These are phyloP conservation scores for Lasioglossum baleicum DNA, from an alignment of 1,140 invertebrate genomes.

Conservation along the genomic window DNA sequence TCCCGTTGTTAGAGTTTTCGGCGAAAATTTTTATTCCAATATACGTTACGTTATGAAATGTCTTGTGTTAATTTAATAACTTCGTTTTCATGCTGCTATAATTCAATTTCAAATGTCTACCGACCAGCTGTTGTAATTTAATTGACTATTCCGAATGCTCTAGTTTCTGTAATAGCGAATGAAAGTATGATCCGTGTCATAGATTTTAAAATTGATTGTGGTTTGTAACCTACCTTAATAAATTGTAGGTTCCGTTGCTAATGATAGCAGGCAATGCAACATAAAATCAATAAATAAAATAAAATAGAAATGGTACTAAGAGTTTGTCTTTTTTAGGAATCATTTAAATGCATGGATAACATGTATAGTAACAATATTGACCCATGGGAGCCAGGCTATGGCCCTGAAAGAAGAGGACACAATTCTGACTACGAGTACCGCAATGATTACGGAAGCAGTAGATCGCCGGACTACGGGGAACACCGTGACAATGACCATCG, in stretches of 20 bases:
- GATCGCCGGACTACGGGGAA: constrained; percentile 74
- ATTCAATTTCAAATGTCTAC: constrained; percentile 12
- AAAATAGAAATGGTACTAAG: not conserved
- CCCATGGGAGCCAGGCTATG: constrained; percentile 77
- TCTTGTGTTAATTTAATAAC: constrained; percentile 19
- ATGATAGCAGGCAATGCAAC: too few species aligned
- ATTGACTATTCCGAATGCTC: not conserved
- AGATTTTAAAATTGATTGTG: not conserved
- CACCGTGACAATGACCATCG: constrained; percentile 72
- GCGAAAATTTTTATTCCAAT: not conserved
- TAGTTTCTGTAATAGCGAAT: not conserved
- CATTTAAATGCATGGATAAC: constrained; percentile 35
- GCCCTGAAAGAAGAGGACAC: constrained; percentile 69
- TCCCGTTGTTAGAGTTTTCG: too few species aligned
- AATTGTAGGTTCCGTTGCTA: too few species aligned
- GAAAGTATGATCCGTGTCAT: not conserved
- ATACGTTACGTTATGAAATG: not conserved
- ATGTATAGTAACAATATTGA: constrained; percentile 76
- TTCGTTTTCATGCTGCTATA: not conserved
- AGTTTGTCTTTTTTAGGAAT: constrained; percentile 26
- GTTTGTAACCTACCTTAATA: too few species aligned
- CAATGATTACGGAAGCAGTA: constrained; percentile 70
- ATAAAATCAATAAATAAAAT: too few species aligned
- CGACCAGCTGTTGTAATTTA: not conserved
- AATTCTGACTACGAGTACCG: constrained; percentile 71